A percentile compares a stretch with the other conserved stretches of the same genome.
Conservation (phyloP, 2,888 invertebrate species). For the Cremastinae sp. region DNA sequence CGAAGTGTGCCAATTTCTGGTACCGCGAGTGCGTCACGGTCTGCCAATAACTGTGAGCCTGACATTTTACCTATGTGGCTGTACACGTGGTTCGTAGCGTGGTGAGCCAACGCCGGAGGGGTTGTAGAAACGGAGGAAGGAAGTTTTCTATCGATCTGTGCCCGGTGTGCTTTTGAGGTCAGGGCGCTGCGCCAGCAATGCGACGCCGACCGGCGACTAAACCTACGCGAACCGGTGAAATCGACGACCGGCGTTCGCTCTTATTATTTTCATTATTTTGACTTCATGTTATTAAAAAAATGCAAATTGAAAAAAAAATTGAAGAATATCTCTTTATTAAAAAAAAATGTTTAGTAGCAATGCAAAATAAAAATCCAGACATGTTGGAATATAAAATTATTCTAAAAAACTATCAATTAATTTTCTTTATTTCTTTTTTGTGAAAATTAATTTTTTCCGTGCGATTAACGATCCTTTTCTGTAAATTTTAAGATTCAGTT, state of each 20-base stretch:
- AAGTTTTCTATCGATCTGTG: conserved; percentile 76
- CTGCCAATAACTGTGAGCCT: conserved; percentile 19
- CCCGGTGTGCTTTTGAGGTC: conserved; percentile 76
- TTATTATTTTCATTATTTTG: background rate
- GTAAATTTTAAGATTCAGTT: no score
- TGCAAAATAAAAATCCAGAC: no score
- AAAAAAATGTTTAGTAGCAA: no score
- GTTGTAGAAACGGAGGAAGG: conserved; percentile 68
- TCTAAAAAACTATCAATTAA: no score
- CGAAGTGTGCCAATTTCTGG: conserved; percentile 15
- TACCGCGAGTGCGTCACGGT: background rate
- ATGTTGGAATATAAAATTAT: no score
- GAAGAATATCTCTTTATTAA: no score
- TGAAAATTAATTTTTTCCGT: no score
- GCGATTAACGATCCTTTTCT: no score
- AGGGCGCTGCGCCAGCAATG: conserved; percentile 79
- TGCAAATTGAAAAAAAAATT: no score
- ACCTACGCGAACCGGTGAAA: conserved; percentile 62
- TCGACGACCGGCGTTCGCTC: conserved; percentile 59
- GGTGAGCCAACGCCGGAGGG: conserved; percentile 42
- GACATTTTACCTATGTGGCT: conserved; percentile 44
- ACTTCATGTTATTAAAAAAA: no score
- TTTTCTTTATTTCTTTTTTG: no score
- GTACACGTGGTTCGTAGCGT: conserved; percentile 49
- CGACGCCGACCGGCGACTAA: conserved; percentile 71